phyloP scores from a whole-genome alignment of 2,888 invertebrate genomes.

The Clistopyga incitator region DNA sequence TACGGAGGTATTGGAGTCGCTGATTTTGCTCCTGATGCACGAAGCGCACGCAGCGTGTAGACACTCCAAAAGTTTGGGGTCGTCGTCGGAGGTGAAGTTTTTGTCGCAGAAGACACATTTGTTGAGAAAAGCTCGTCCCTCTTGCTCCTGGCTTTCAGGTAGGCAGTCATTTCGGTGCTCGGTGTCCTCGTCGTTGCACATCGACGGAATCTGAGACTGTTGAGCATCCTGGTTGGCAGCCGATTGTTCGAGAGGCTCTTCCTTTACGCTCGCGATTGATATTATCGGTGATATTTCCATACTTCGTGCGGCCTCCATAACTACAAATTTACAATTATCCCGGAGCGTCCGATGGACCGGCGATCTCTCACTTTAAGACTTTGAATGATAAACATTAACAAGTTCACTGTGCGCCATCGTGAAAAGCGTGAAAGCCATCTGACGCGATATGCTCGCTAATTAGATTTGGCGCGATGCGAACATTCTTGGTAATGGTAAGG shows the following conservation, averaged over 20 bases:
- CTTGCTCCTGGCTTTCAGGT: conserved; percentile 78
- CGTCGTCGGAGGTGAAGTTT: conserved; percentile 85
- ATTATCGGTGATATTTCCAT: conserved; percentile 73
- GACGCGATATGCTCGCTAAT: conserved; percentile 55
- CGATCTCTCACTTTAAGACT: conserved; percentile 37
- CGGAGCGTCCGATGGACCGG: conserved; percentile 17
- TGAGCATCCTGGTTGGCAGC: conserved; percentile 73
- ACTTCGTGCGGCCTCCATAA: conserved; percentile 65
- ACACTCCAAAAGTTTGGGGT: conserved; percentile 94
- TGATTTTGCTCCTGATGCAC: conserved; percentile 90
- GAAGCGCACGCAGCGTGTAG: conserved; percentile 93
- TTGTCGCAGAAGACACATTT: conserved; percentile 85
- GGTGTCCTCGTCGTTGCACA: conserved; percentile 67
- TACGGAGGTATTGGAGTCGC: conserved; percentile 83
- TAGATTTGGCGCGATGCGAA: conserved; percentile 58
- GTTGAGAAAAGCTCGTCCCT: conserved; percentile 77
- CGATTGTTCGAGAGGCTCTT: conserved; percentile 78
- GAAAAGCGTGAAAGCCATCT: conserved; percentile 50
- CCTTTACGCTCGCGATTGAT: conserved; percentile 76
- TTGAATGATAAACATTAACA: conserved; percentile 61
- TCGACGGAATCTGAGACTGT: conserved; percentile 71
- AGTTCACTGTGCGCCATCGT: conserved; percentile 57
- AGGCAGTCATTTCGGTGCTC: conserved; percentile 80
- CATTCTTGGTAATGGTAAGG: conserved; percentile 31
- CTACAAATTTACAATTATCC: not conserved